Evolutionary conservation across 2,113 vertebrate species (phyloP).

Genomic region (Antigone vipio): DNA sequence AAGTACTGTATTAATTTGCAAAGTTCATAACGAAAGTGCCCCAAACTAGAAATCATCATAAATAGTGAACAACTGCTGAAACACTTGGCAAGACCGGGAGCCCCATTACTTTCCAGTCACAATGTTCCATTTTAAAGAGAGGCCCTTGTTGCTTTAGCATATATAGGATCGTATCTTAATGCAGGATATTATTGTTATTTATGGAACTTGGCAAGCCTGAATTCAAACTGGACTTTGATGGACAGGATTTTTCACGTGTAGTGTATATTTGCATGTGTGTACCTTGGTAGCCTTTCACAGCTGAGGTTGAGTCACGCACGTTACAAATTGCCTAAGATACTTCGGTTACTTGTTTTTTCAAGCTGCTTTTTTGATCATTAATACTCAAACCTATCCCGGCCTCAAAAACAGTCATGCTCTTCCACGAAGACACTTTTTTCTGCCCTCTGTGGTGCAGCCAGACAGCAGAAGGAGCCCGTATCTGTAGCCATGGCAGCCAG

Average conservation of each 20-base stretch:
- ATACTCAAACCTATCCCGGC: neutral
- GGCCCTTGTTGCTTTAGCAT: neutral
- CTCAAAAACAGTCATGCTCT: neutral
- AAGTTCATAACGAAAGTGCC: neutral
- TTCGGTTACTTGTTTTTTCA: neutral
- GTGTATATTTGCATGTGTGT: neutral
- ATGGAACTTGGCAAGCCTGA: neutral
- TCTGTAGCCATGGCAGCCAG: conserved; percentile 65
- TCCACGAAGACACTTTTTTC: neutral
- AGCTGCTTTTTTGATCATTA: neutral
- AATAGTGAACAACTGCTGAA: neutral
- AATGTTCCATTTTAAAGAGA: neutral
- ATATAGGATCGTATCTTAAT: neutral
- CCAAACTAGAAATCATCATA: neutral
- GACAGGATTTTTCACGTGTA: neutral
- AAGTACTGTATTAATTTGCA: neutral
- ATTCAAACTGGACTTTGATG: neutral
- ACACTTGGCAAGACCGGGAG: neutral
- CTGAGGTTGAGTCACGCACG: neutral
- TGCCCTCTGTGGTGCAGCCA: conserved; percentile 16
- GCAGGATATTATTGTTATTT: neutral
- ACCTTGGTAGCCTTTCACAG: neutral
- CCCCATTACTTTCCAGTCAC: neutral
- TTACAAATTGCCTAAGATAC: neutral
- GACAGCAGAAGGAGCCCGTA: conserved; percentile 47